Base-by-base conservation (phyloP, 30 jellyfish, hydroid and myxozoan genomes). In the Phacellophora camtschatica region DNA sequence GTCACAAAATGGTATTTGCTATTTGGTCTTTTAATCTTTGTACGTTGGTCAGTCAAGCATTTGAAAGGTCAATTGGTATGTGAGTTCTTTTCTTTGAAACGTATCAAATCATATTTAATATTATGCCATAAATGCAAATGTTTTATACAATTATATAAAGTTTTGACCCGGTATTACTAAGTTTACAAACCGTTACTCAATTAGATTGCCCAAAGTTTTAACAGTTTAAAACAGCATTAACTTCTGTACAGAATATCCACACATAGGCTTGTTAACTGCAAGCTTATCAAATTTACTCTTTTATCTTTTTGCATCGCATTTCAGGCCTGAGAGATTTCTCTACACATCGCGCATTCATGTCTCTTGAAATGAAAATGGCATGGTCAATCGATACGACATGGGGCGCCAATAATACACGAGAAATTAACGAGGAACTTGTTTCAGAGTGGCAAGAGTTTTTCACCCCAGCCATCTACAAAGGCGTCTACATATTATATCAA, bases 361-460 rank as follows among this genome's bases (percentile, higher is more conserved):
- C 51, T 24, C 16, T 73, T 31, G 54, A 29, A 54, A 11, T 53
- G 27, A 73, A 56, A 25, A 20, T 65, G 0, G 59, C 74, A 2
- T 73, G 86, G 86, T 42, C 18, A 20, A 50, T 50, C 16, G 39
- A 41, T 30, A 34, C 28, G 5, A 77, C 32, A 8, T 64, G 83
- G 91, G 25, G 12, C 9, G 53, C 49, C 13, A 27, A 15, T 23
- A 22, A 61, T 46, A 15, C 41, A 1, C 66, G 42, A 22, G 48
- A 29, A 29, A 64, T 74, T 23, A 13, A 68, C 5, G 86, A 80
- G 19, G 72, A 68, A 1, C 63, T 94, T 27, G 46, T 82, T 0
- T 20, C 97, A 1, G 99, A 94, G 63, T 94, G 99, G 99, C 85
- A 77, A 20, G 99, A 94, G 59, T 94, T 94, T 57, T 94, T 94